Base-by-base conservation (phyloP, 2,888 invertebrate genomes). In the Caenorhabditis virilis region DNA sequence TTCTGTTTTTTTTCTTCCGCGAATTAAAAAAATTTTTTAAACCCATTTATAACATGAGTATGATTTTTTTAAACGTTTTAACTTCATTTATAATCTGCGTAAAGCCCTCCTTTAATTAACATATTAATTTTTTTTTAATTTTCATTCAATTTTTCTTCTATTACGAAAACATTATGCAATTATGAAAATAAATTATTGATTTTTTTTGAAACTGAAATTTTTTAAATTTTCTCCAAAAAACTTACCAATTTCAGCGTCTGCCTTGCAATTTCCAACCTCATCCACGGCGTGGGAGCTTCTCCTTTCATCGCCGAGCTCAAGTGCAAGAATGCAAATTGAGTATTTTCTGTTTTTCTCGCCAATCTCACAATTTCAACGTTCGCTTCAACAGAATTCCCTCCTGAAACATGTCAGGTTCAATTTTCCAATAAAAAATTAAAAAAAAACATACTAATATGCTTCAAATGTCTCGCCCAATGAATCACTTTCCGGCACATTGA, bases 341-440 rank as follows among this genome's bases (percentile, higher is more conserved):
- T 42, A 38, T 72, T 72, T 15, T 39, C 50, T 13, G 72, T 65
- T 33, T 72, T 72, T 38, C 72, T 48, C 13, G 72, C 65, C 15
- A 69, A 41, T 39, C 62, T 54, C 13, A 65, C 56, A 7, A 66
- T 45, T 35, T 66, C 63, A 33, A 39, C 39, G 49, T 64, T 50
- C 2, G 58, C 58, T n/a, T 43, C 53, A 18, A n/a, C 33, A 0
- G 64, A 64, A 15, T 53, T 46, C 18, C 64, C 50, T 9, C 57
- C 61, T 61, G 20, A 27, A 54, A 36, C 22, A 5, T 41, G 15
- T 7, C 6, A 20, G 6, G 15, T 41, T 41, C 15, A 22, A 9
- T 13, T 30, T 30, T 30, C 13, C 13, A 30, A 30, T 9, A 9
- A 6, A 39, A 39, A 16, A 20, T 9, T 25, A 39, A 2, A 9